Base-by-base conservation (phyloP, 2,797 vertebrate species). In the Distichodus sexfasciatus region DNA sequence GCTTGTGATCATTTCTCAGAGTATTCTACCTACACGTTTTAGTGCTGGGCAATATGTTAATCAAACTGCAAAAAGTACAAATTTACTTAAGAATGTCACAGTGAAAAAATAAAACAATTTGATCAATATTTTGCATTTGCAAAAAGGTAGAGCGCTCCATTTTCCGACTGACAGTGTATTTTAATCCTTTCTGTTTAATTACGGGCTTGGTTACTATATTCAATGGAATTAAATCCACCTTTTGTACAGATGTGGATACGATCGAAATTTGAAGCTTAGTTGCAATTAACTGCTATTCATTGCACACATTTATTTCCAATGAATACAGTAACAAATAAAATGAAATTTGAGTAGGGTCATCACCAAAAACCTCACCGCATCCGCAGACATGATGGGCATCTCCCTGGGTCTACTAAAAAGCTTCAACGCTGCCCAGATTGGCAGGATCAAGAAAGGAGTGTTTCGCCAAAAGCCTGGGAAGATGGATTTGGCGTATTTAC, bases 401-500 rank as follows among this genome's bases (percentile, higher is more conserved):
- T 65, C 72, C 67, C 24, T 88, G 1, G 89, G 86, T 81, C 89
- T 88, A 24, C 55, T 83, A 48, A 94, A 91, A 66, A 98, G 85
- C 61, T 81, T 73, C 0, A 19, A 14, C 0, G 92, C 93, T 1
- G 86, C 91, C 95, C 95, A 96, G 74, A 90, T 67, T 8, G 90
- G 90, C 36, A 87, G 60, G 71, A 95, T 23, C 66, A 97, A 3
- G 71, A 90, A 95, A 0, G 91, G 91, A 21, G 89, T 6, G 50
- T 94, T 92, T 70, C 93, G 90, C 81, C 94, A 89, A 81, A 95
- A 93, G 54, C 90, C 72, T 0, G 92, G 91, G 10, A 81, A 87
- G 59, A 97, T 87, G 79, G 93, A 93, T 0, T 92, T 90, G 21
- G 92, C 94, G 74, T 94, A 92, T 79, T 98, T 98, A 59, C 96